phyloP scores from a whole-genome alignment of 2,888 invertebrate genomes.

The Anticlea derivata region DNA sequence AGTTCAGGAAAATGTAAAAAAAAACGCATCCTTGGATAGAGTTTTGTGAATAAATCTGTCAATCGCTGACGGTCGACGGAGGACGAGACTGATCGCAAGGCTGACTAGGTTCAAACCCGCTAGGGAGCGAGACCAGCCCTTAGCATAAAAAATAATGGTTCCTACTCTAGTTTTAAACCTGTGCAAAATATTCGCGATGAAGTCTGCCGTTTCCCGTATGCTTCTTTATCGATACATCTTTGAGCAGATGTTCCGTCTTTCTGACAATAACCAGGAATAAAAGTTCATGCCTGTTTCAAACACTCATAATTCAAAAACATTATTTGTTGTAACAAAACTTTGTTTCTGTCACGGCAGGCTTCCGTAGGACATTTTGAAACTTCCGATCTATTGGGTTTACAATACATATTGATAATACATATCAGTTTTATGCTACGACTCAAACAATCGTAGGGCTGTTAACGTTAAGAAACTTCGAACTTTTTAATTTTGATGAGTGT shows the following conservation, averaged over 20 bases:
- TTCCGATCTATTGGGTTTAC: conserved; percentile 28
- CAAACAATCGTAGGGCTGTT: conserved; percentile 20
- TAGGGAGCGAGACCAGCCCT: no score
- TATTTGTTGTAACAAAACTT: conserved; percentile 13
- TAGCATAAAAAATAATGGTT: no score
- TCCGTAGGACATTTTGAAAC: conserved; percentile 15
- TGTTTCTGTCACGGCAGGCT: conserved; percentile 4
- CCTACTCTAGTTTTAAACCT: no score
- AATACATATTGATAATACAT: conserved; percentile 19
- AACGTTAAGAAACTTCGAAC: neutral
- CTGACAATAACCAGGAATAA: neutral
- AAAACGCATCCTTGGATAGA: no score
- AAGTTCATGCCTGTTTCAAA: conserved; percentile 9
- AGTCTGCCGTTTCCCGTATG: no score
- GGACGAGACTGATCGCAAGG: no score
- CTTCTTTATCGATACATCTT: neutral
- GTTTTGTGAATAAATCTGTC: no score
- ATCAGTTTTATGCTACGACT: conserved; percentile 14
- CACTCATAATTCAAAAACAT: conserved; percentile 12
- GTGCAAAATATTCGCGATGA: no score
- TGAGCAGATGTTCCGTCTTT: neutral
- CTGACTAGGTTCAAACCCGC: no score
- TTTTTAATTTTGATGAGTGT: no score
- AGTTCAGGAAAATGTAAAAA: no score
- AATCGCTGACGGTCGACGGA: no score